These are phyloP conservation scores for Punctoribates punctum DNA, from an alignment of 2,888 invertebrate genomes.

Conservation along the genomic window DNA sequence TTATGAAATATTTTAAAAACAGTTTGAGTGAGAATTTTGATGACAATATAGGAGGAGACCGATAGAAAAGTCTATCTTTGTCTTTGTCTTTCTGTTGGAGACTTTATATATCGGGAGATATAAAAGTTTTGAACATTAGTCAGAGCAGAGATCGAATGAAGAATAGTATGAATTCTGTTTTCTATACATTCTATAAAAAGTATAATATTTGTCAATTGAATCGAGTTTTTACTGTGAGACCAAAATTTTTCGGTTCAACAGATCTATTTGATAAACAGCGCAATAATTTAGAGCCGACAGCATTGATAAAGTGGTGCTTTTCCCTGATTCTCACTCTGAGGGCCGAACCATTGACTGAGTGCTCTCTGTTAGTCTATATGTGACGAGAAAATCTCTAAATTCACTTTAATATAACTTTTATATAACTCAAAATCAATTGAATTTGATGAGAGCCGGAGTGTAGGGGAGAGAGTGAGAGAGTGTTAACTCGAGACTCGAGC, in stretches of 20 bases:
- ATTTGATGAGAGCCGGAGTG: neutral
- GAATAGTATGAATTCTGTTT: no score
- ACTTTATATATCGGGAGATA: no score
- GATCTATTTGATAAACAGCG: conserved; percentile 36
- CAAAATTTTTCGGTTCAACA: conserved; percentile 26
- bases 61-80: neutral
- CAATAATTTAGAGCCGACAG: conserved; percentile 30
- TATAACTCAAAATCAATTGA: neutral
- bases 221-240: neutral
- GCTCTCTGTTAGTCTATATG: neutral
- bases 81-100: no score
- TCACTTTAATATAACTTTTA: conserved; percentile 15
- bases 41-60: neutral
- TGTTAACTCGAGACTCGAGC: neutral
- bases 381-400: conserved; percentile 7
- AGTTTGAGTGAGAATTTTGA: neutral
- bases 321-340: neutral
- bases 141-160: no score
- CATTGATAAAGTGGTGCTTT: neutral
- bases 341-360: neutral
- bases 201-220: conserved; percentile 28
- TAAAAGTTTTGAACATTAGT: no score
- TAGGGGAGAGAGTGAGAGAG: neutral
- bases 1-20: neutral
- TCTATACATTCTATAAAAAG: neutral